Evolutionary conservation across 2,797 vertebrate genomes (phyloP).

Genomic region (Serranus cabrilla): DNA sequence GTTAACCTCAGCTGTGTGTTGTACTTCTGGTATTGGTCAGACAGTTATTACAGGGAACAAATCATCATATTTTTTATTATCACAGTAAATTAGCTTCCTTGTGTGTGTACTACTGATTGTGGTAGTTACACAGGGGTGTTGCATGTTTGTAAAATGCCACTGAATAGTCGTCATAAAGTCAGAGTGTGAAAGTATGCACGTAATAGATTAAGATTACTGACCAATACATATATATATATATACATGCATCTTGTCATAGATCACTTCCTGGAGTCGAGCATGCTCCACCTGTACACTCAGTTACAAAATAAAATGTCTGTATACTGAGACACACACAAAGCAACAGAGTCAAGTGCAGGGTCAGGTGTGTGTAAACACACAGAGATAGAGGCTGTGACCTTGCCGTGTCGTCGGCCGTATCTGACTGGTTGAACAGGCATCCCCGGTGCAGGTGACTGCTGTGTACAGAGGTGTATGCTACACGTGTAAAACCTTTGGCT

Average conservation of each 20-base stretch:
- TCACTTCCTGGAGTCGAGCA: background rate
- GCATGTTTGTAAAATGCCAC: background rate
- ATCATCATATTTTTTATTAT: background rate
- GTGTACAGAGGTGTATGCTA: background rate
- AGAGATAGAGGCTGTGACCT: background rate
- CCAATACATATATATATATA: background rate
- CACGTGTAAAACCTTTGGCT: constrained; percentile 1
- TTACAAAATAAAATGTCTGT: background rate
- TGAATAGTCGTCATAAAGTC: background rate
- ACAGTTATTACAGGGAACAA: background rate
- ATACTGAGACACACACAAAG: background rate
- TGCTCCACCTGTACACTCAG: too few relatives aligned
- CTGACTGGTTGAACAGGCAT: constrained; percentile 53
- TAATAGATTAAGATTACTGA: background rate
- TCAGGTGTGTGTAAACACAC: background rate
- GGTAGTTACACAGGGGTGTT: background rate
- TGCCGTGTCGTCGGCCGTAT: constrained; percentile 4
- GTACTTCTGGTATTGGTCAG: background rate
- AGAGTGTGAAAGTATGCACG: background rate
- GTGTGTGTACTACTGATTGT: background rate
- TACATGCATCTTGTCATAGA: background rate
- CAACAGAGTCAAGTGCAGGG: background rate
- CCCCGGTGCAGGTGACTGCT: constrained; percentile 2
- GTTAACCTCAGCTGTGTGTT: background rate
- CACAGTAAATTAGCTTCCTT: background rate